Base-by-base conservation (phyloP, 2,797 vertebrate species). In the Intellagama lesueurii region DNA sequence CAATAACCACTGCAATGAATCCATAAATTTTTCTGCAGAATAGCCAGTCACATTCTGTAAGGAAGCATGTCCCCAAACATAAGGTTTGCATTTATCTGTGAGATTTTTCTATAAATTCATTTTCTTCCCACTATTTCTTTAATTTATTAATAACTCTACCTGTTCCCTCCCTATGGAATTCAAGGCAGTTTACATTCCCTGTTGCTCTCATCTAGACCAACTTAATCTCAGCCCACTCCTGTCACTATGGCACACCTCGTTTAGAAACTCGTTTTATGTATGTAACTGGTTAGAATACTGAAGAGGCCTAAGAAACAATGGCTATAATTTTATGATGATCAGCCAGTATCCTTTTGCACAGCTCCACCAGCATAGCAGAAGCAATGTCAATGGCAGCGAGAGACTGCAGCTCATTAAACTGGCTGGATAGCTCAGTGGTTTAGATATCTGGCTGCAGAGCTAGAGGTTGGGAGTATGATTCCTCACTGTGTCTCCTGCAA, bases 1-100 rank as follows among this genome's bases (percentile, higher is more conserved):
- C 52, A 98, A 91, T 70, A 98, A 95, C 97, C 96, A 97, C 72
- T 95, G 91, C 93, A 98, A 93, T 1, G 97, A 97, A 5, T 95
- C 95, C 86, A 96, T 94, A 91, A 98, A 97, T 91, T 95, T 97
- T 90, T 95, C 86, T 1, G 92, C 8, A 81, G 96, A 91, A 6
- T 92, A 92, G 81, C 96, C 94, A 35, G 96, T 96, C 69, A 96
- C 80, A 76, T 97, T 97, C 97, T 98, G 94, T 78, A 81, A 91
- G 89, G 88, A 90, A 92, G 77, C 90, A 91, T 24, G n/a, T 19
- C 0, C 17, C 92, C 75, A 88, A 81, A 91, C 90, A 86, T 97
- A 90, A 97, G 85, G 14, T 32, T n/a, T 89, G 44, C 72, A 35
- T 79, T 91, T 75, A 83, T 52, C 92, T 93, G 14, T 8, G 52